phyloP scores from a whole-genome alignment of 2,888 invertebrate species.

The Andrena minutula region DNA sequence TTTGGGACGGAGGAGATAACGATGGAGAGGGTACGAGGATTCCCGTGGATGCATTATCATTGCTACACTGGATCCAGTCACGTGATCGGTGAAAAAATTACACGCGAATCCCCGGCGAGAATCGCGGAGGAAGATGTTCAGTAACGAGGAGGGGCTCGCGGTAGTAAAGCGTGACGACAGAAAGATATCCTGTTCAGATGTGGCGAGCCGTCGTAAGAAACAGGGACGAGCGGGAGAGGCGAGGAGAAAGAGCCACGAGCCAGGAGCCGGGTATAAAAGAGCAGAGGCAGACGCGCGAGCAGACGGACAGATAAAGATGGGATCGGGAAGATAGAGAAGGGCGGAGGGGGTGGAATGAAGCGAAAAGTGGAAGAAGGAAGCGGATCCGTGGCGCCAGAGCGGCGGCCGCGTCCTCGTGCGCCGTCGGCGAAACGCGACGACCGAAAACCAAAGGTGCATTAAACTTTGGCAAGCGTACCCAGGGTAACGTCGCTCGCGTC shows the following conservation, averaged over 20 bases:
- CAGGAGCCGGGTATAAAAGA: slow-evolving; percentile 54
- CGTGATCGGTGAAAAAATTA: slow-evolving; percentile 5
- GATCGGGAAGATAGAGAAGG: slow-evolving; percentile 17
- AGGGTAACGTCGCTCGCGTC: slow-evolving; percentile 56
- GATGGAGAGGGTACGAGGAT: not conserved
- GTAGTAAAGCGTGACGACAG: slow-evolving; percentile 46
- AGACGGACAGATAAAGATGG: slow-evolving; percentile 7
- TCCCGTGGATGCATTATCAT: slow-evolving; percentile 5
- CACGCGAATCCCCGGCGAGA: slow-evolving; percentile 3
- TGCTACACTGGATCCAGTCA: not conserved
- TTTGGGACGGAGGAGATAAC: slow-evolving; percentile 20
- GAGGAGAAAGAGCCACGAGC: slow-evolving; percentile 50
- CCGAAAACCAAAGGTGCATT: slow-evolving; percentile 77
- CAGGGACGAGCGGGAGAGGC: slow-evolving; percentile 12
- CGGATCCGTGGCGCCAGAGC: slow-evolving; percentile 78
- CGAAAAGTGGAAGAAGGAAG: slow-evolving; percentile 56
- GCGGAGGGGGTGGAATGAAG: slow-evolving; percentile 15
- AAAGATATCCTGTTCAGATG: slow-evolving; percentile 41
- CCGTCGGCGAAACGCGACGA: slow-evolving; percentile 63
- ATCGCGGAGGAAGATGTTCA: slow-evolving; percentile 26
- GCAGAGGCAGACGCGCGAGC: slow-evolving; percentile 10
- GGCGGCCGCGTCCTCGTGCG: slow-evolving; percentile 73
- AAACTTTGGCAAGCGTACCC: slow-evolving; percentile 78
- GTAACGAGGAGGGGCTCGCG: slow-evolving; percentile 28
- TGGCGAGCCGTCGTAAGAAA: slow-evolving; percentile 51